phyloP scores from a whole-genome alignment of 1,140 invertebrate species.

The Leptinotarsa defecta region DNA sequence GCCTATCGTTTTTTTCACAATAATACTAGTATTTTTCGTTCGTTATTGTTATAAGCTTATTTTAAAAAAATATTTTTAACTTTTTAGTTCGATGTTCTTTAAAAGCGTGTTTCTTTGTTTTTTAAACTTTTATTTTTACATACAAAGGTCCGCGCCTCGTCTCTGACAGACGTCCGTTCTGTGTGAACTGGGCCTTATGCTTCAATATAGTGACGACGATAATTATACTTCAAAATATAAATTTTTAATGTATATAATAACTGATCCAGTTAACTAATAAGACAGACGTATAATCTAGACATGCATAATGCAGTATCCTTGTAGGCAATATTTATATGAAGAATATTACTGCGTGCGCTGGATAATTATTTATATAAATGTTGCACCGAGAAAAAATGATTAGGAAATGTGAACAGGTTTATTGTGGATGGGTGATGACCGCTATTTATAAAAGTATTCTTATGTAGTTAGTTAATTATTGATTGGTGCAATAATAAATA shows the following conservation, averaged over 20 bases:
- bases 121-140: too few species aligned
- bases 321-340: background rate
- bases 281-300: background rate
- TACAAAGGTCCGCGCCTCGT: too few species aligned
- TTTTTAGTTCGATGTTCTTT: too few species aligned
- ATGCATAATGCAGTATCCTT: background rate
- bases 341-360: background rate
- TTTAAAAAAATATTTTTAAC: too few species aligned
- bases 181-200: too few species aligned
- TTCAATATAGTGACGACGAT: background rate
- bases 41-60: too few species aligned
- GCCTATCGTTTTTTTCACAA: too few species aligned
- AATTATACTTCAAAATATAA: background rate
- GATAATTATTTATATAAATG: conserved; percentile 5
- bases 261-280: background rate
- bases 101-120: too few species aligned
- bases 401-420: background rate
- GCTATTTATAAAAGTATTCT: background rate
- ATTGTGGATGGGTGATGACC: background rate
- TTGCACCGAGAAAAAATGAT: background rate
- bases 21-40: too few species aligned
- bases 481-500: too few species aligned
- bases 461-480: background rate
- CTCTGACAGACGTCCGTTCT: too few species aligned
- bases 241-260: background rate